Evolutionary conservation across 2,797 vertebrate genomes (phyloP), one percentile per base, ranked within the genome.

Genomic region (Leptoclinus maculatus): DNA sequence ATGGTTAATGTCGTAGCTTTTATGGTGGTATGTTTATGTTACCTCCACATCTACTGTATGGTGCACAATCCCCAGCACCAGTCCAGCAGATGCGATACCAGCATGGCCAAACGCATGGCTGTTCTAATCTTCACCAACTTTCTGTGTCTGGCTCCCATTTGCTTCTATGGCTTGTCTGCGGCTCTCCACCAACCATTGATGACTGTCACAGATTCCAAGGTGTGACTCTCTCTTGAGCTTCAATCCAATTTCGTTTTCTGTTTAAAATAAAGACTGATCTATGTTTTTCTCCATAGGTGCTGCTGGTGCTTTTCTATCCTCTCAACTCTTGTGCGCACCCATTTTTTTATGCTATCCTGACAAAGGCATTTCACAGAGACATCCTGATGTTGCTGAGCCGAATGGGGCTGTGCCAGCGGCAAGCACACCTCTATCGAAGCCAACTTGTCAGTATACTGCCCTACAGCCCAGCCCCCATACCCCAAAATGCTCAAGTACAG

Each of bases 311-410:
- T 59, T 97, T 97, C 89, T 97, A 97, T 70, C 97, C 97, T 0
- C 95, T 98, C 54, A 98, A 97, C 83, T 97, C 97, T 32, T 98
- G 97, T 56, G 95, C 96, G 38, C 96, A 97, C 72, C 97, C 97
- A 4, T 97, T 97, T 78, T 96, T 97, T 73, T 97, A 98, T 0
- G 95, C 95, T 0, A 95, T 98, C 86, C 96, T 97, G 78, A 98
- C 97, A 19, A 96, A 95, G 85, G 91, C 96, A 43, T 98, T 98
- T 87, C 95, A 94, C 38, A 88, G 94, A 71, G 97, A 98, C 57
- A 88, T 97, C 34, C 94, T 97, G 66, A 94, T 96, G 82, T 64
- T 97, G 68, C 94, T 97, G 63, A 97, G 95, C 83, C 96, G 94
- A 76, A 94, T 96, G 63, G 96, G 97, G 13, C 74, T 97, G 65